Base-by-base conservation (phyloP, 2,113 vertebrate genomes). In the Phylloscopus trochiloides region DNA sequence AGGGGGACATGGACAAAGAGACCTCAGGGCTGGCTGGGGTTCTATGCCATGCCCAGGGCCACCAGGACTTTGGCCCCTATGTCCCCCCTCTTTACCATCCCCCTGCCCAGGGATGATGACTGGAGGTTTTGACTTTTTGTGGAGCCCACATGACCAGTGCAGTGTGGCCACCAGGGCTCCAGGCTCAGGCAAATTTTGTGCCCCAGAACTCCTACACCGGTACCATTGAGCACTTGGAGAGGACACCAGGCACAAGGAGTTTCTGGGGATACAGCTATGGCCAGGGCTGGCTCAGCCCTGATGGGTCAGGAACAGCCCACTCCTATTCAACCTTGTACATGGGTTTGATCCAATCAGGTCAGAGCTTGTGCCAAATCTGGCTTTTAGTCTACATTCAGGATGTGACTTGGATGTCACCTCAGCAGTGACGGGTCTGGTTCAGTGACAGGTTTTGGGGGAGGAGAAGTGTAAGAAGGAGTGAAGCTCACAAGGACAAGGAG, bases 111-210 rank as follows among this genome's bases (percentile, higher is more conserved):
- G 11, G 51, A 7, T 32, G 36, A 34, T 50, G 54, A 47, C 10
- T 55, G 51, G 50, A 52, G 25, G 9, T 40, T 58, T 43, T 45
- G 38, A 18, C 38, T 67, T 81, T 54, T 26, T 59, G 22, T 3
- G 4, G 17, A 67, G 51, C 47, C 20, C 17, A 47, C 0, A 0
- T 71, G 51, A 75, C 29, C 55, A 50, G 20, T 16, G 21, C n/a
- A 59, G 10, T 8, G 26, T 31, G 59, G 48, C 55, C 29, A 54
- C 14, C 38, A 5, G 1, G 14, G 20, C 45, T 55, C 48, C 4
- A 11, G 45, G 31, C 28, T 84, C 0, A 1, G 50, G 36, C 17
- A 50, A 7, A 12, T 10, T 82, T 43, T 0, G 0, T 10, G 28
- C 29, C 24, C n/a, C 66, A 54, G 34, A 2, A 0, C 28, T 71